Percentiles rank a stretch among this genome's conserved stretches.
These are phyloP conservation scores for Synergus umbraculus DNA, from an alignment of 2,888 invertebrate species.

Conservation along the genomic window DNA sequence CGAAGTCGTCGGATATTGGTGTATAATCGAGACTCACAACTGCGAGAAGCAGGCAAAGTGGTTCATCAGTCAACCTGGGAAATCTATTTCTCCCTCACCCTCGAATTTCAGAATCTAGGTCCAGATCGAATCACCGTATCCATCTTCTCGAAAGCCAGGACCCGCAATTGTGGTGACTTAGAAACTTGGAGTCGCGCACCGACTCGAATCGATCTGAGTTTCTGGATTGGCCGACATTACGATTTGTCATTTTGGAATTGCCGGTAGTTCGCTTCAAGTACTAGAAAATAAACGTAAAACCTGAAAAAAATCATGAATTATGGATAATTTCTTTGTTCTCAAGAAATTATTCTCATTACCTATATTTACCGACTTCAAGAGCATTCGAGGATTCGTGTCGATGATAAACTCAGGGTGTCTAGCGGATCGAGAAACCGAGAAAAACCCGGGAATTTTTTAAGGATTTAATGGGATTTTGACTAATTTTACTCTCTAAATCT, in stretches of 20 bases:
- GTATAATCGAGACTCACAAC: conserved; percentile 56
- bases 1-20: conserved; percentile 49
- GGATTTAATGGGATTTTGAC: no score
- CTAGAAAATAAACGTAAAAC: neutral
- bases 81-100: conserved; percentile 36
- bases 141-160: conserved; percentile 46
- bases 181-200: neutral
- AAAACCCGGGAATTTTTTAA: no score
- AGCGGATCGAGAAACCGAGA: no score
- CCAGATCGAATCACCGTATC: conserved; percentile 51
- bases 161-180: conserved; percentile 37
- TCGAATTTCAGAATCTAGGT: conserved; percentile 47
- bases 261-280: neutral
- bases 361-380: no score
- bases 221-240: conserved; percentile 9
- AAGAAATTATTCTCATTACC: no score
- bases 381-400: no score
- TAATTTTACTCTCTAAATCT: no score
- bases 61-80: conserved; percentile 55
- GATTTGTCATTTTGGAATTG: conserved; percentile 11
- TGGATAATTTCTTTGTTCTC: no score
- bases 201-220: neutral
- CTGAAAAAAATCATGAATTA: no score
- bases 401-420: no score
- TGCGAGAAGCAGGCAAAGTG: conserved; percentile 54